Evolutionary conservation across 2,888 invertebrate species (phyloP).

Genomic region (Xanthorhoe designata): DNA sequence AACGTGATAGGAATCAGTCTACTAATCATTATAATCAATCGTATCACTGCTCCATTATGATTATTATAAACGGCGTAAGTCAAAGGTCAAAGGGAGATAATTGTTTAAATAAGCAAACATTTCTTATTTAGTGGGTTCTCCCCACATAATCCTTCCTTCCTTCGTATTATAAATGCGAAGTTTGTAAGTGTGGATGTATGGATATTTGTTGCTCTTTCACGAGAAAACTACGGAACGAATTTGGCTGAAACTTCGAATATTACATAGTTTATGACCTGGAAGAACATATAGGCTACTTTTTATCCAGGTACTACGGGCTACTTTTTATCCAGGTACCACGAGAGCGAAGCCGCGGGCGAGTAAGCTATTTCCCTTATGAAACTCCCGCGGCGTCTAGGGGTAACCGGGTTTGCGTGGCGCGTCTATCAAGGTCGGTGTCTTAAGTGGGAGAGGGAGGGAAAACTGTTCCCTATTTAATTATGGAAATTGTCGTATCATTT

Average conservation of each 20-base stretch:
- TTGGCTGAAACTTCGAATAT: no score
- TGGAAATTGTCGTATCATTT: slow-evolving; percentile 12
- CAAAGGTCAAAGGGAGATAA: slow-evolving; percentile 18
- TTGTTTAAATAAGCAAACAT: slow-evolving; percentile 21
- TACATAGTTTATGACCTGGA: no score
- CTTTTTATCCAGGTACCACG: no score
- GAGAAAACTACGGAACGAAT: no score
- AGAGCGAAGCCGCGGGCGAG: no score
- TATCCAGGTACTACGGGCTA: no score
- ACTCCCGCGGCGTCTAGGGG: slow-evolving; percentile 49
- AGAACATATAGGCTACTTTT: no score
- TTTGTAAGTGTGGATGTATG: no score
- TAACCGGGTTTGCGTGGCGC: slow-evolving; percentile 53
- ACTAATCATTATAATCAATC: slow-evolving; percentile 9
- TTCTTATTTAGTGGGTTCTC: slow-evolving; percentile 28
- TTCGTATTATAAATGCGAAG: no score
- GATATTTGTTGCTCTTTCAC: no score
- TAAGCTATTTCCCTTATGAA: slow-evolving; percentile 45
- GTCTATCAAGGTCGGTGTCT: slow-evolving; percentile 54
- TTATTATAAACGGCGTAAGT: slow-evolving; percentile 15
- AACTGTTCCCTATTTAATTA: slow-evolving; percentile 43
- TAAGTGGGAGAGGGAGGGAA: slow-evolving; percentile 42
- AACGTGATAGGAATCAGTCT: slow-evolving; percentile 8
- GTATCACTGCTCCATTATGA: slow-evolving; percentile 2
- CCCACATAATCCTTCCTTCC: slow-evolving; percentile 43